Conservation (phyloP, 2,888 invertebrate genomes). For the Mellilla xanthometata region DNA sequence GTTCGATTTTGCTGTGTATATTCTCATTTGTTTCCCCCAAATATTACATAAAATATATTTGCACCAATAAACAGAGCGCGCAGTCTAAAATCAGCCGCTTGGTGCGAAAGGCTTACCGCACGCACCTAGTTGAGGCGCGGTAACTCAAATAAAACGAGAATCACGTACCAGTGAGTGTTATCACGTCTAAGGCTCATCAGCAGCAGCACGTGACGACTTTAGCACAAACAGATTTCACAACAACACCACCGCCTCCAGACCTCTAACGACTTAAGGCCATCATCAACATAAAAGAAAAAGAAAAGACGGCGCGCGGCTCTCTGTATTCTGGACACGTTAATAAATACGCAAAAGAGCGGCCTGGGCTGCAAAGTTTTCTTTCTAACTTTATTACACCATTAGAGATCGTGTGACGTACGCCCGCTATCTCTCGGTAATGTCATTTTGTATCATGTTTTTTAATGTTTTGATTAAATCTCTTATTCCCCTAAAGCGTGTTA, state of each 20-base stretch:
- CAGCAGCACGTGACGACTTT: slow-evolving; percentile 80
- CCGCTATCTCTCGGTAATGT: slow-evolving; percentile 65
- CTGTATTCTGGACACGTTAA: slow-evolving; percentile 61
- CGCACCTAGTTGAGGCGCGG: slow-evolving; percentile 50
- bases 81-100: background rate
- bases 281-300: slow-evolving; percentile 40
- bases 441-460: slow-evolving; percentile 61
- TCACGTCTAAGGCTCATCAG: slow-evolving; percentile 81
- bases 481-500: slow-evolving; percentile 23
- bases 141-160: slow-evolving; percentile 68
- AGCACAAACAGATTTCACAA: slow-evolving; percentile 79
- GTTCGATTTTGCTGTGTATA: no score
- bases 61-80: no score
- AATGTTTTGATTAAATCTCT: slow-evolving; percentile 35
- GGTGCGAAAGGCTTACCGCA: background rate
- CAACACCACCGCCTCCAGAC: slow-evolving; percentile 55
- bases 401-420: slow-evolving; percentile 75
- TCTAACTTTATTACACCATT: slow-evolving; percentile 79
- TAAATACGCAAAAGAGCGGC: slow-evolving; percentile 76
- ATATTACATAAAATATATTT: no score
- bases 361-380: slow-evolving; percentile 70
- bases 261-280: slow-evolving; percentile 39
- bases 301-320: slow-evolving; percentile 44
- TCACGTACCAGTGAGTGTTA: slow-evolving; percentile 80
- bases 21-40: no score